Conservation (phyloP, 2,797 vertebrate species). For the Distichodus sexfasciatus region DNA sequence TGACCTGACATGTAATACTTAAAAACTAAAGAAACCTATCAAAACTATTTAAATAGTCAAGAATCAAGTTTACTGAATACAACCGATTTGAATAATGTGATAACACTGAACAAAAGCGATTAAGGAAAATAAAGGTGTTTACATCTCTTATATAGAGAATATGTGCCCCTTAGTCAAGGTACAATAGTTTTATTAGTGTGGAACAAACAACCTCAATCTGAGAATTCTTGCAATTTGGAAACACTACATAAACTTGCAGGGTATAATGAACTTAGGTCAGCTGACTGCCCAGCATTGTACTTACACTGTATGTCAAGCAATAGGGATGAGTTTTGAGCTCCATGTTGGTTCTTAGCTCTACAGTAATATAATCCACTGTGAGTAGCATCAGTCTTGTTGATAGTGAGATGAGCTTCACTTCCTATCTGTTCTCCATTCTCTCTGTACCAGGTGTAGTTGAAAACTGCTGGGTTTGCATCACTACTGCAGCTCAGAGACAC, state of each 20-base stretch:
- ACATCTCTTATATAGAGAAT: no score
- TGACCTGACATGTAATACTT: no score
- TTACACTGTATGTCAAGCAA: conserved; percentile 18
- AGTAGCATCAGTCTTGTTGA: conserved; percentile 1
- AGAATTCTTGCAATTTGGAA: no score
- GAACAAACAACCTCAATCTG: no score
- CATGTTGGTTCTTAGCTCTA: conserved; percentile 8
- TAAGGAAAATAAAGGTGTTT: no score
- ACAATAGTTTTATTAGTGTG: no score
- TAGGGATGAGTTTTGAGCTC: neutral
- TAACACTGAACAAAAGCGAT: no score
- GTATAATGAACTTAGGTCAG: neutral
- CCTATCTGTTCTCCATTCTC: conserved; percentile 8
- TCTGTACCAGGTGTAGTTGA: conserved; percentile 30
- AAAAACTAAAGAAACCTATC: no score
- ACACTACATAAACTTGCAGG: neutral
- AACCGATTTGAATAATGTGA: no score
- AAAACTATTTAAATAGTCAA: no score
- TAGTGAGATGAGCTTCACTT: neutral
- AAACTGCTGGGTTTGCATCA: conserved; percentile 34
- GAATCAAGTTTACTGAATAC: no score
- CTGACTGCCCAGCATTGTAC: neutral
- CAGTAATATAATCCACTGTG: neutral
- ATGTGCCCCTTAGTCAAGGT: no score
- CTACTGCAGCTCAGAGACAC: conserved; percentile 29